Evolutionary conservation across 2,113 vertebrate species (phyloP).

Genomic region (Tamias sibiricus): DNA sequence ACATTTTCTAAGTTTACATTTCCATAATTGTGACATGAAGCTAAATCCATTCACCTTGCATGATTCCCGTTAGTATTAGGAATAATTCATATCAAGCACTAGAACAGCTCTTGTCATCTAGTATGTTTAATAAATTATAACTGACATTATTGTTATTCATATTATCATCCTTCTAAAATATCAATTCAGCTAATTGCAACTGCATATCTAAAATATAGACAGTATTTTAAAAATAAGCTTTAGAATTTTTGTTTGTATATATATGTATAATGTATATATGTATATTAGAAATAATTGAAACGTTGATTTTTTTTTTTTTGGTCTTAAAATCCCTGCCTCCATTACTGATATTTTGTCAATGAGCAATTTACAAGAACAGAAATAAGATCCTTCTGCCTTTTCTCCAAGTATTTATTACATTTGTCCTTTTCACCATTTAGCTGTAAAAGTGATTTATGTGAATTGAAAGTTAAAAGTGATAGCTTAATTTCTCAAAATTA

Average conservation of each 20-base stretch:
- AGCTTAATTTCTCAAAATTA: constrained; percentile 81
- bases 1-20: constrained; percentile 13
- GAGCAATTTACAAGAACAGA: constrained; percentile 31
- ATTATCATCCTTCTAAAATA: not conserved
- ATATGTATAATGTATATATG: not conserved
- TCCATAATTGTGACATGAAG: not conserved
- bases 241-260: not conserved
- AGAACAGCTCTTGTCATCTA: not conserved
- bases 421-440: constrained; percentile 77
- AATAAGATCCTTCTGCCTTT: constrained; percentile 56
- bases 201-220: not conserved
- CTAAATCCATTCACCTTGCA: not conserved
- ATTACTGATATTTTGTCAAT: constrained; percentile 43
- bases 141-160: constrained; percentile 23
- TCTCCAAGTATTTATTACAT: constrained; percentile 80
- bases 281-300: constrained; percentile 23
- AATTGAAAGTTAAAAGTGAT: constrained; percentile 61
- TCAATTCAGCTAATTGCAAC: constrained; percentile 16
- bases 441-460: constrained; percentile 78
- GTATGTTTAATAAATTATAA: not conserved
- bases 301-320: constrained; percentile 4
- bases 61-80: not conserved
- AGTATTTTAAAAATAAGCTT: not conserved
- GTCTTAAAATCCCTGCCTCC: constrained; percentile 24
- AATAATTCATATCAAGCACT: not conserved